Conservation (phyloP, 2,888 invertebrate species). For the Isoperla grammatica region DNA sequence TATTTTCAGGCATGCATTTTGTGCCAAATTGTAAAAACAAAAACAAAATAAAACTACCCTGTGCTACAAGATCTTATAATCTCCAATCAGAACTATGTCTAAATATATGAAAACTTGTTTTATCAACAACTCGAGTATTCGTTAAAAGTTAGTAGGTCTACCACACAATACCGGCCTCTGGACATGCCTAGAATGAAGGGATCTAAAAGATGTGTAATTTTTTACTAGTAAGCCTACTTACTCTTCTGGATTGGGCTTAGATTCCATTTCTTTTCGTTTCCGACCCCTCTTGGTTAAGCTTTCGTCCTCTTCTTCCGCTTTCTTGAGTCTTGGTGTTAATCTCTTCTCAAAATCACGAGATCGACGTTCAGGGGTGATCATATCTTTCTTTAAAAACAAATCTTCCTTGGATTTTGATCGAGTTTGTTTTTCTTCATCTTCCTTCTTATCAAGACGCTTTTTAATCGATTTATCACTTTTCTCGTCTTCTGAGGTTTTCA, state of each 20-base stretch:
- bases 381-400: constrained; percentile 16
- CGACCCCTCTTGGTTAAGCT: constrained; percentile 39
- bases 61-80: no score
- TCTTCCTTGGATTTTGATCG: constrained; percentile 44
- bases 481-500: constrained; percentile 21
- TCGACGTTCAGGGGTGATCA: constrained; percentile 18
- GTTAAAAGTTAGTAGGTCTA: no score
- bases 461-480: constrained; percentile 19
- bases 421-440: constrained; percentile 37
- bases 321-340: constrained; percentile 15
- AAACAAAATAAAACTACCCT: no score
- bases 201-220: no score
- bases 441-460: constrained; percentile 23
- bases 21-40: no score
- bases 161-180: no score
- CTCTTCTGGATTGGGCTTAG: constrained; percentile 38
- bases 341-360: constrained; percentile 19
- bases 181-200: no score
- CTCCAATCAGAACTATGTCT: no score
- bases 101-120: no score
- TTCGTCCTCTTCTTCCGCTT: constrained; percentile 41
- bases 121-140: no score
- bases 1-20: no score
- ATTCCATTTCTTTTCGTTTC: constrained; percentile 43
- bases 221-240: no score